phyloP scores from a whole-genome alignment of 37 sponge, comb jelly and placozoan species.

The Crambe crambe region DNA sequence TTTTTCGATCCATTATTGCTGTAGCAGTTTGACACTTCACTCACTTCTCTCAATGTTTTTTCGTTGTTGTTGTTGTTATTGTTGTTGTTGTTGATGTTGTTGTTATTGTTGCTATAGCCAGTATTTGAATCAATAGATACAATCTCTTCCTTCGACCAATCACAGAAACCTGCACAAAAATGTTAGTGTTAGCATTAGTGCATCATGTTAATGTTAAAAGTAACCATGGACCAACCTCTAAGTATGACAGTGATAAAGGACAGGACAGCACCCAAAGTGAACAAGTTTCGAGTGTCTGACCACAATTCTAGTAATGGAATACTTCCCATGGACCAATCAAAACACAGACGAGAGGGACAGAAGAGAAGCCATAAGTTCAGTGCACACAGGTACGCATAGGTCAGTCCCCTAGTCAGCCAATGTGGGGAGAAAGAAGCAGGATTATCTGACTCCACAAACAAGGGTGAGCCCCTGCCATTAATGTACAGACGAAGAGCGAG shows the following conservation, averaged over 20 bases:
- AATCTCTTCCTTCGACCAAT: no score
- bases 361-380: conserved; percentile 80
- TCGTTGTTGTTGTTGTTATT: background rate
- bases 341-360: conserved; percentile 76
- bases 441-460: conserved; percentile 85
- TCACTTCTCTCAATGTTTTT: background rate
- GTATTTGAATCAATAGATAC: no score
- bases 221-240: no score
- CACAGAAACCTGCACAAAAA: no score
- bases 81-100: background rate
- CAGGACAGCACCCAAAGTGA: background rate
- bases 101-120: background rate
- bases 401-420: conserved; percentile 60
- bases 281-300: conserved; percentile 57
- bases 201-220: no score
- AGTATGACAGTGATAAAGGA: background rate
- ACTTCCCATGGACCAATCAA: conserved; percentile 96
- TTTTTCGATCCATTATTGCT: background rate
- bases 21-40: no score
- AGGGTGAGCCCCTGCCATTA: conserved; percentile 53
- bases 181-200: no score
- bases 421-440: conserved; percentile 73
- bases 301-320: conserved; percentile 57
- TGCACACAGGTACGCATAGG: conserved; percentile 73
- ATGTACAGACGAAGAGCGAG: conserved; percentile 38